These are phyloP conservation scores for Pollimyrus isidori DNA, from an alignment of 2,113 vertebrate genomes.

Conservation along the genomic window DNA sequence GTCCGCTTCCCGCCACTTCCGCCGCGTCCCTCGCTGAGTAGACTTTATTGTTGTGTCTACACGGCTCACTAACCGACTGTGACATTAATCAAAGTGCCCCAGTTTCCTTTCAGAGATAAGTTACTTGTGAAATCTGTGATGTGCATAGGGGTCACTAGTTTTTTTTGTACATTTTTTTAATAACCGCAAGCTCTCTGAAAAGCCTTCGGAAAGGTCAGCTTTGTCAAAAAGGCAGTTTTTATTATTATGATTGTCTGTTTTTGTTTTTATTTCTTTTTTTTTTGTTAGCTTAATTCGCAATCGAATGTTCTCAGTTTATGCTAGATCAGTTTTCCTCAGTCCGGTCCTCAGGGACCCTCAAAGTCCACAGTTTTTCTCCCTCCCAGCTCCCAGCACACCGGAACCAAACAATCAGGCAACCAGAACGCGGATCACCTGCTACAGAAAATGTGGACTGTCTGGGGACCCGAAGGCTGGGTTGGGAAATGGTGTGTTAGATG, in stretches of 20 bases:
- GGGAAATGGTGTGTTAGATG: conserved; percentile 16
- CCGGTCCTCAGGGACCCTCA: neutral
- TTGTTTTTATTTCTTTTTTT: neutral
- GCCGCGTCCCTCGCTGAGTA: neutral
- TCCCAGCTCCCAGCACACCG: neutral
- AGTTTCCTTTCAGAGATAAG: conserved; percentile 35
- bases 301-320: conserved; percentile 45
- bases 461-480: neutral
- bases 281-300: conserved; percentile 29
- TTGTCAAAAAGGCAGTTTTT: neutral
- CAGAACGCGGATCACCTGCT: neutral
- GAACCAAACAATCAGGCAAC: neutral
- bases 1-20: conserved; percentile 1
- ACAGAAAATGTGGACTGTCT: neutral
- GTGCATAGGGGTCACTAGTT: conserved; percentile 22
- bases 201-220: conserved; percentile 26
- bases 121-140: conserved; percentile 14
- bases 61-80: conserved; percentile 26
- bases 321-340: neutral
- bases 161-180: conserved; percentile 20
- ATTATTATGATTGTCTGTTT: neutral
- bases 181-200: conserved; percentile 16
- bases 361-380: neutral
- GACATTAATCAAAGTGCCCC: conserved; percentile 53
- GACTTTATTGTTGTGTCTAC: conserved; percentile 27